Base-by-base conservation (phyloP, 92 coral and sea anemone species). In the Pocillopora meandrina region DNA sequence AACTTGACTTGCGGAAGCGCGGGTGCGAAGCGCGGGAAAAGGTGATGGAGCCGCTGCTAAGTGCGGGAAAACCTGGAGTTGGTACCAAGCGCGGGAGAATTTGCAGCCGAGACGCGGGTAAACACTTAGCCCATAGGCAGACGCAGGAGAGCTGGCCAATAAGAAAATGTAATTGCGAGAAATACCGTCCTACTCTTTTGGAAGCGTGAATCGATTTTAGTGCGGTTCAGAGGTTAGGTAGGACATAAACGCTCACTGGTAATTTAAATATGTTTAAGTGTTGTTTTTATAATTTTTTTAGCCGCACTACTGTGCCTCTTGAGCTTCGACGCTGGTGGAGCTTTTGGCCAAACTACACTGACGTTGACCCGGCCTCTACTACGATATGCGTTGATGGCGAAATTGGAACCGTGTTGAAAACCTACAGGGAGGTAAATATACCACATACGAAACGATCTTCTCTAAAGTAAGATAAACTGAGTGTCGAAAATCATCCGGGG, bases 251-350 rank as follows among this genome's bases (percentile, higher is more conserved):
- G 5, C 18, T 68, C 5, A 10, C 20, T 21, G 18, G 20, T 15
- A 15, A 58, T 49, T 47, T 42, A 2, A 73, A 52, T 56, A 33
- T 74, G 3, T 73, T 2, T 9, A 73, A 73, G 1, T 1, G 35
- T 58, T 0, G 35, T 58, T 52, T 58, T 17, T 14, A 13, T 61
- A 60, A 10, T 1, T 36, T 61, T 77, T 33, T 19, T 71, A 95
- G 98, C 78, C 98, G 98, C 61, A 92, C 94, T 5, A 89, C 93
- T 61, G 91, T 95, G 60, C 98, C 98, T 31, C 85, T 95, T 85
- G 84, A 88, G 20, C 80, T 92, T n/a, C 89, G 91, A n/a, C 93
- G 96, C 65, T 68, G 75, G 56, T 95, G 98, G 98, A 83, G 93
- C 58, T 76, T 69, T 78, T 95, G 98, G 98, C 71, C 91, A 21